Percentiles rank a stretch among this genome's conserved stretches.
Conservation (phyloP, 2,797 vertebrate genomes). For the Prunella strophiata region DNA sequence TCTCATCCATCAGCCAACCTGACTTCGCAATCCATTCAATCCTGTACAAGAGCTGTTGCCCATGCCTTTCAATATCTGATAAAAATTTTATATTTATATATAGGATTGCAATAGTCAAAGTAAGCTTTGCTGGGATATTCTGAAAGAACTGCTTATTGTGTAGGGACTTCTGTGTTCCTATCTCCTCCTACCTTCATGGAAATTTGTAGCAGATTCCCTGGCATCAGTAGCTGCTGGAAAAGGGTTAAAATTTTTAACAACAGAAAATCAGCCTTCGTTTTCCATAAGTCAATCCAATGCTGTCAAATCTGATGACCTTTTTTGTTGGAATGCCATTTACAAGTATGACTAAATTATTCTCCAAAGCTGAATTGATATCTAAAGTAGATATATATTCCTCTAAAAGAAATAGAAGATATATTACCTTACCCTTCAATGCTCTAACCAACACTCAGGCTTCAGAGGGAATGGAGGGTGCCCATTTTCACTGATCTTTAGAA, state of each 20-base stretch:
- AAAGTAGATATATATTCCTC: not conserved
- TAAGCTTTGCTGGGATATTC: not conserved
- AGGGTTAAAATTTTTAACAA: slow-evolving; percentile 15
- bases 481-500: slow-evolving; percentile 4
- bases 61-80: not conserved
- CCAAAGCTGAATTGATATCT: not conserved
- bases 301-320: not conserved
- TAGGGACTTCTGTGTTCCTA: not conserved
- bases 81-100: not conserved
- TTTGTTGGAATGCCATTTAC: slow-evolving; percentile 26
- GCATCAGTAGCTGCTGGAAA: not conserved
- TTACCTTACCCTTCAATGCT: not conserved
- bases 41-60: not conserved
- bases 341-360: slow-evolving; percentile 16
- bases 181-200: not conserved
- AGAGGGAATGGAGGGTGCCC: not conserved
- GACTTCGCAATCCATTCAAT: not conserved
- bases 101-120: not conserved
- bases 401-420: slow-evolving; percentile 11
- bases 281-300: not conserved
- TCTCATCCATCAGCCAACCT: slow-evolving; percentile 1
- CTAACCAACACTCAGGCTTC: not conserved
- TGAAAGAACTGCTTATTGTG: not conserved
- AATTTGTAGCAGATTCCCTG: not conserved
- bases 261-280: not conserved